Evolutionary conservation across 2,888 invertebrate genomes (phyloP).

Genomic region (Drosophila falleni): DNA sequence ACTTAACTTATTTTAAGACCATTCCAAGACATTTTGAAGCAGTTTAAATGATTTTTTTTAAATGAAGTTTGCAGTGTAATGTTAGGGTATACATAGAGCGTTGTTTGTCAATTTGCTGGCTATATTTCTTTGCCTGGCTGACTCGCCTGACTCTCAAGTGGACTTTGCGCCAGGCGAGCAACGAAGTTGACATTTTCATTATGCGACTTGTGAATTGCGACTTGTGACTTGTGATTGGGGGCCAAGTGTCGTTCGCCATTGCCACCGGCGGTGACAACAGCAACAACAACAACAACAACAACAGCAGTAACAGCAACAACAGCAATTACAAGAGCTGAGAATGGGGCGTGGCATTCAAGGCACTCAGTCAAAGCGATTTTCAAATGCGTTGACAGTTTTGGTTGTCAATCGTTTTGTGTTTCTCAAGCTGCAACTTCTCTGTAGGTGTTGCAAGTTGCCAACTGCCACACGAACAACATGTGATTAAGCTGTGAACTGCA

Average conservation of each 20-base stretch:
- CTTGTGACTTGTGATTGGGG: conserved; percentile 26
- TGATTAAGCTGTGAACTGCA: conserved; percentile 64
- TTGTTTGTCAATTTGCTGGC: neutral
- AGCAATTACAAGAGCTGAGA: conserved; percentile 5
- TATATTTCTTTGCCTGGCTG: conserved; percentile 46
- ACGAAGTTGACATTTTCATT: conserved; percentile 75
- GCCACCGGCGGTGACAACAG: conserved; percentile 63
- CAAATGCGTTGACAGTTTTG: conserved; percentile 75
- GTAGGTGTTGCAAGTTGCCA: conserved; percentile 66
- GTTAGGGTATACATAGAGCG: conserved; percentile 28
- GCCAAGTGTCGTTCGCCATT: conserved; percentile 65
- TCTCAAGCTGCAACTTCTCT: conserved; percentile 29
- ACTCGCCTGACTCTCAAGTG: conserved; percentile 44
- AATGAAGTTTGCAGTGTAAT: neutral
- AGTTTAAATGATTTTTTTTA: too few species aligned
- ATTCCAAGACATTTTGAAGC: too few species aligned
- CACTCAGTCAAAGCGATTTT: conserved; percentile 69
- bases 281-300: conserved; percentile 24
- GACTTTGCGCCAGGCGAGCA: conserved; percentile 58
- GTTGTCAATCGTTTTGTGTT: conserved; percentile 73
- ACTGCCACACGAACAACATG: conserved; percentile 39
- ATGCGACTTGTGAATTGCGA: conserved; percentile 53
- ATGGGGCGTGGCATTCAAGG: conserved; percentile 47
- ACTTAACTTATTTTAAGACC: too few species aligned
- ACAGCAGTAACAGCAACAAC: conserved; percentile 11